Evolutionary conservation across 2,888 invertebrate genomes (phyloP), one percentile per base, ranked within the genome.

Genomic region (Meteorus colon): DNA sequence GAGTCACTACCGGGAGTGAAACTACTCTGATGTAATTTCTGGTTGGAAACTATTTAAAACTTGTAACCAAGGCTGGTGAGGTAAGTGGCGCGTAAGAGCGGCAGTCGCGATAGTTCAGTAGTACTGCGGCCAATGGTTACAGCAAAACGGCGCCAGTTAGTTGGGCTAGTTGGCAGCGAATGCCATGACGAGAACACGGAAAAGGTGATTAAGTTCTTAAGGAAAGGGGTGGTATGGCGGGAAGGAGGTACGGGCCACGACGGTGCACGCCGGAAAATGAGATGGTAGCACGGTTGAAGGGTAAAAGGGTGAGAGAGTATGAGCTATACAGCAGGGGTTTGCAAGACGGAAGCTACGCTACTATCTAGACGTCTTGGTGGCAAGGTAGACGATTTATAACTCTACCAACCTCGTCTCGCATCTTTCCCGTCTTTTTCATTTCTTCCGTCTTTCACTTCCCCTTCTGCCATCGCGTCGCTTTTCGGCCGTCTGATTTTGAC

Each of bases 341-440:
- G 77, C 74, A 65, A 69, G 66, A 68, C 79, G 75, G 77, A 67
- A 73, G 73, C 74, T 77, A 71, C 77, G 73, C 77, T 73, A 66
- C 79, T 76, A 86, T 87, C 86, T 85, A 84, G 81, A 83, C 82
- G 83, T 86, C 83, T 83, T 82, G 81, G 82, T 84, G 81, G 82
- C 85, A 83, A 86, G 84, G 83, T 84, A 81, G 82, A 84, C 84
- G 86, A 88, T 87, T 88, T 88, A 87, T 86, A 82, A 83, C 86
- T 84, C 82, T 79, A 73, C 79, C 80, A 82, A 79, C 78, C 77
- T 83, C 83, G 85, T 82, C 82, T 82, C 80, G 75, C 51, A 16
- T 51, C 68, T 67, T 72, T 65, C 68, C 65, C 62, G 73, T 75
- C 76, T 76, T 78, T 79, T 79, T 72, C 79, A 80, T 79, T 75